Evolutionary conservation across 2,113 vertebrate genomes (phyloP).

Genomic region (Neopipo cinnamomea): DNA sequence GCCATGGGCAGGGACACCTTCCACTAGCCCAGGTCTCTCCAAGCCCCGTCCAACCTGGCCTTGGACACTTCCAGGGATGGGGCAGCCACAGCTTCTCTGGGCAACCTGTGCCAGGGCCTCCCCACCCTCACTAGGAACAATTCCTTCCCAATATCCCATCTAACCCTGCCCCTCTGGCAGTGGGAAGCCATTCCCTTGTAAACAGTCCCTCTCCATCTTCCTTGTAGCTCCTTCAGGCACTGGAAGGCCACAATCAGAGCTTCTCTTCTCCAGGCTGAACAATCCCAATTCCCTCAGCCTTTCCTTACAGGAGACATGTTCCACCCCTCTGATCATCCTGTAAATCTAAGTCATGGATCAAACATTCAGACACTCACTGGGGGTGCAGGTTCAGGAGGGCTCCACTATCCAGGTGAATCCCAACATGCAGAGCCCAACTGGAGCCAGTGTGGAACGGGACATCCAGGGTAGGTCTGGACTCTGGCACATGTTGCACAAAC

Average conservation of each 20-base stretch:
- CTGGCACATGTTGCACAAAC: background rate
- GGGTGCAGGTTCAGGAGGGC: background rate
- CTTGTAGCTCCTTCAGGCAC: background rate
- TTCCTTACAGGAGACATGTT: background rate
- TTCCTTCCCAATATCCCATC: background rate
- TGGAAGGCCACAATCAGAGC: background rate
- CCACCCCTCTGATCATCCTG: background rate
- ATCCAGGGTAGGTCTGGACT: background rate
- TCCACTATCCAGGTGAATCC: background rate
- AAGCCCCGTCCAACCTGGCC: rapidly evolving
- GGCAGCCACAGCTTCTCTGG: background rate
- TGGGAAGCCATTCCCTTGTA: background rate
- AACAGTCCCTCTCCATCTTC: background rate
- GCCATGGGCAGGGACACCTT: background rate
- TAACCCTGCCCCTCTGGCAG: background rate
- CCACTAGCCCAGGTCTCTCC: background rate
- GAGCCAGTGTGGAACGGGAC: background rate
- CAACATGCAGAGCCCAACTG: background rate
- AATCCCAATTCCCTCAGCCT: background rate
- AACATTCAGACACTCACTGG: background rate
- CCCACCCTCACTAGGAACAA: background rate
- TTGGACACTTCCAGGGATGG: background rate
- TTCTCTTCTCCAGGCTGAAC: background rate
- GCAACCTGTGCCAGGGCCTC: background rate
- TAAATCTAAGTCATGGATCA: background rate